Base-by-base conservation (phyloP, 53 echinoderm and acorn worm species). In the Holothuria scabra region DNA sequence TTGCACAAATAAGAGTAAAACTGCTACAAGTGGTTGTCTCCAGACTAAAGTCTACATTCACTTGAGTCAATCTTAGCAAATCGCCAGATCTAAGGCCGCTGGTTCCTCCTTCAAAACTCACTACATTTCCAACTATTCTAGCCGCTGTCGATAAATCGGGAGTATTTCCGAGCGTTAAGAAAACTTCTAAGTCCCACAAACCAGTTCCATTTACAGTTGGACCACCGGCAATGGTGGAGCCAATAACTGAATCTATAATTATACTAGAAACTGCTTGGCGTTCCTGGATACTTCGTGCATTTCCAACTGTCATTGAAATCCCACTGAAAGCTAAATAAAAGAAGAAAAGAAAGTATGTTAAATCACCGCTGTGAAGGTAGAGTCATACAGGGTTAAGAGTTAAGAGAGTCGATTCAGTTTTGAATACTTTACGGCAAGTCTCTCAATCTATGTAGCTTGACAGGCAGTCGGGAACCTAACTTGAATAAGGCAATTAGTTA, bases 161-260 rank as follows among this genome's bases (percentile, higher is more conserved):
- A 20, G 44, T 19, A 35, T 19, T 32, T 6, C 38, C 71, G 8
- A 9, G 41, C n/a, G 72, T 72, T 28, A 72, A 72, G 72, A 72
- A 72, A 1, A 72, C 72, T 12, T 72, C 44, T 38, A 72, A 46
- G 46, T 44, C 22, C 72, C 72, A 72, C 44, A 72, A 23, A 48
- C 48, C n/a, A 12, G 49, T 44, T 9, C 49, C 72, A n/a, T 11
- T 0, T 24, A 72, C 24, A 2, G 23, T 44, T 9, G 5, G 4
- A 8, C 72, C 72, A 72, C 46, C 72, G 46, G 72, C 72, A n/a
- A 44, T 72, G 1, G 72, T 72, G 41, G 22, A 1, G 44, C 72
- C 72, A n/a, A 48, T 25, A 21, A 72, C 28, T 21, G 24, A 8
- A 2, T 22, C 49, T 25, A 72, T 44, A 2, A 4, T 24, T 19